These are phyloP conservation scores for Leptopterna dolabrata DNA, from an alignment of 2,888 invertebrate genomes.

Conservation along the genomic window DNA sequence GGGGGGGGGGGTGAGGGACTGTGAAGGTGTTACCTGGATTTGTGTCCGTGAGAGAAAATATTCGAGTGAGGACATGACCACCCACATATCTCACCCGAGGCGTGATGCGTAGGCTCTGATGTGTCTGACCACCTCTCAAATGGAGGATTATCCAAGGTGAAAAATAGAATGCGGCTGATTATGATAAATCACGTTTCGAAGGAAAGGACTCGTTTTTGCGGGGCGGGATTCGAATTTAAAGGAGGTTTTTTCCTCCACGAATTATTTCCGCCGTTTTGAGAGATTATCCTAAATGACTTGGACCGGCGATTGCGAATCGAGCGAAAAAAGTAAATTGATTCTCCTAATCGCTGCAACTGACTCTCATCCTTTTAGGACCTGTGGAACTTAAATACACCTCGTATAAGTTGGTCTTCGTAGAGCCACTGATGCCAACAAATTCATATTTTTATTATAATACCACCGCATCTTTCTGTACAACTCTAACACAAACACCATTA, in stretches of 20 bases:
- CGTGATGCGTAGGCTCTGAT: neutral
- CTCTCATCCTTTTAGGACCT: too few species aligned
- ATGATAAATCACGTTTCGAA: neutral
- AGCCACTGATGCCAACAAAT: too few species aligned
- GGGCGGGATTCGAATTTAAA: neutral
- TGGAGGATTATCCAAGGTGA: neutral
- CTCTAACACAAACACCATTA: too few species aligned
- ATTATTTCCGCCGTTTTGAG: neutral
- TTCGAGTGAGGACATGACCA: slow-evolving; percentile 12
- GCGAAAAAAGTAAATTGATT: neutral
- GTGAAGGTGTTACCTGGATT: neutral
- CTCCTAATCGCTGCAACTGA: too few species aligned
- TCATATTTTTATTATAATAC: too few species aligned
- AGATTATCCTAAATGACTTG: neutral
- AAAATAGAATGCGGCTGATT: neutral
- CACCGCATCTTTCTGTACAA: too few species aligned
- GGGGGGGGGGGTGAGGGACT: neutral
- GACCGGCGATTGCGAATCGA: neutral
- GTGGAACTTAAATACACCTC: too few species aligned
- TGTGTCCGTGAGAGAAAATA: neutral
- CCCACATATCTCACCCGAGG: slow-evolving; percentile 1
- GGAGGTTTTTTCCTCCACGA: neutral
- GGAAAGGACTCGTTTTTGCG: neutral
- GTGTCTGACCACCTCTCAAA: neutral
- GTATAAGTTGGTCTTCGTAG: too few species aligned